Percentiles rank a stretch among this genome's conserved stretches.
phyloP scores from a whole-genome alignment of 1,140 invertebrate species.

The Zaprionus camerounensis region DNA sequence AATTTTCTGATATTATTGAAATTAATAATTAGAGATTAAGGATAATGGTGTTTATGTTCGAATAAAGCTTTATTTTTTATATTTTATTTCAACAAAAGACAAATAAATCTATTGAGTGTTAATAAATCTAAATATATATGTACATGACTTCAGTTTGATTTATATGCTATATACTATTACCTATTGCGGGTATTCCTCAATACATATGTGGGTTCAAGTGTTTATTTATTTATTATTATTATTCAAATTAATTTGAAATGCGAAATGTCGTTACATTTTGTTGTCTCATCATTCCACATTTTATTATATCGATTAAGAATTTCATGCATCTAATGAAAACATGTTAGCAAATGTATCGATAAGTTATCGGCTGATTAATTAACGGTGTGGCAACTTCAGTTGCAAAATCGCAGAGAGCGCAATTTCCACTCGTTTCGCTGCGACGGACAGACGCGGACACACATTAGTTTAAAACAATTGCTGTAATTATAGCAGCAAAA shows the following conservation, averaged over 20 bases:
- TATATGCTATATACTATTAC: neutral
- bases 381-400: slow-evolving; percentile 34
- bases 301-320: neutral
- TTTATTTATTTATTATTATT: too few relatives aligned
- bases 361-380: neutral
- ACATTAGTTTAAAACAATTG: slow-evolving; percentile 31
- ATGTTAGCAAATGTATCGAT: slow-evolving; percentile 4
- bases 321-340: neutral
- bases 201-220: neutral
- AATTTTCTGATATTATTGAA: slow-evolving; percentile 54
- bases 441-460: slow-evolving; percentile 41
- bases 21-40: slow-evolving; percentile 47
- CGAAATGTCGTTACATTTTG: too few relatives aligned
- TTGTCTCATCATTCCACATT: too few relatives aligned
- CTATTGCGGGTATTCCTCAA: neutral
- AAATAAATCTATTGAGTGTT: slow-evolving; percentile 60
- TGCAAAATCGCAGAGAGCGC: slow-evolving; percentile 26
- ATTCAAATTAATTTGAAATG: neutral
- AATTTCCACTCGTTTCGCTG: slow-evolving; percentile 38
- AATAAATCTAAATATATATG: slow-evolving; percentile 57
- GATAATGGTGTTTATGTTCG: slow-evolving; percentile 56
- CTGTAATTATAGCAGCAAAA: slow-evolving; percentile 34
- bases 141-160: neutral
- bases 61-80: slow-evolving; percentile 65
- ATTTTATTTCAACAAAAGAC: slow-evolving; percentile 45